Conservation (phyloP, 2,888 invertebrate species). For the Falcaria lacertinaria region DNA sequence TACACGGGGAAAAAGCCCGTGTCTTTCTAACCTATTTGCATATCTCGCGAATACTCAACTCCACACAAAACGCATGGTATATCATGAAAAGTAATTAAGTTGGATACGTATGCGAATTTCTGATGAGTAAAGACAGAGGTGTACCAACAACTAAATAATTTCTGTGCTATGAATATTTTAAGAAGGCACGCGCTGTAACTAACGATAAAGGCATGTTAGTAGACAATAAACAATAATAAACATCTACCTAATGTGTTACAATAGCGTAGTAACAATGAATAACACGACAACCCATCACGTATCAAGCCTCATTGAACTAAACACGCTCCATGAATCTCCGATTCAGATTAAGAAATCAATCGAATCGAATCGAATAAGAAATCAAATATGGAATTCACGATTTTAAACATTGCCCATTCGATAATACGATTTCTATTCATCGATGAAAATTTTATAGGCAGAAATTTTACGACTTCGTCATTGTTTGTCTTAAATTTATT, state of each 20-base stretch:
- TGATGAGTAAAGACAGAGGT: too few species aligned
- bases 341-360: conserved; percentile 56
- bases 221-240: conserved; percentile 66
- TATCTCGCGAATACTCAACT: conserved; percentile 18
- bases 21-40: conserved; percentile 31
- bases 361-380: conserved; percentile 41
- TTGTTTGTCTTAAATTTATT: conserved; percentile 17
- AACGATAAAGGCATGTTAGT: conserved; percentile 47
- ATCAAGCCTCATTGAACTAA: conserved; percentile 71
- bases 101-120: too few species aligned
- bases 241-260: too few species aligned
- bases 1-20: conserved; percentile 20
- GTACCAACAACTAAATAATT: too few species aligned
- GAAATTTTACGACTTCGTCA: conserved; percentile 25
- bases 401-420: conserved; percentile 26
- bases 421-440: conserved; percentile 38
- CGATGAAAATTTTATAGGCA: conserved; percentile 42
- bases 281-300: conserved; percentile 68
- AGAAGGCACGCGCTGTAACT: conserved; percentile 35
- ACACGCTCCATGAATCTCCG: conserved; percentile 57
- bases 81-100: neutral
- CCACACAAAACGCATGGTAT: conserved; percentile 2
- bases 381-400: conserved; percentile 24
- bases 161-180: conserved; percentile 2
- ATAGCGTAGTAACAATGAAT: conserved; percentile 68